Conservation (phyloP, 2,888 invertebrate species). For the Siphonodentalium dalli region DNA sequence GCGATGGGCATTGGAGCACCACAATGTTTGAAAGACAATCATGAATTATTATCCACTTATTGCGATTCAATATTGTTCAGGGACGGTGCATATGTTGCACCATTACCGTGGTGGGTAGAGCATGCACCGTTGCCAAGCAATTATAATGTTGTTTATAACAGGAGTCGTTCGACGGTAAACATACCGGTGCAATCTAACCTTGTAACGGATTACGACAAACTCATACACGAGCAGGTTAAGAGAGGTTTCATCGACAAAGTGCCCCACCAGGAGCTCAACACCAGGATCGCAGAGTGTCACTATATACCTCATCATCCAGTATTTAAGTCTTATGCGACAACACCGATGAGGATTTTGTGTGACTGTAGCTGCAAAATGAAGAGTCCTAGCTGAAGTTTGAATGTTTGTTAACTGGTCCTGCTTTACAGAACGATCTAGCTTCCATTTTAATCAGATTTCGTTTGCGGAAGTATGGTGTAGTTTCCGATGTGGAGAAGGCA, state of each 20-base stretch:
- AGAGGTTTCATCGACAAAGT: constrained; percentile 13
- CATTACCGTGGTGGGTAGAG: constrained; percentile 16
- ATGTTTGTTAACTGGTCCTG: constrained; percentile 18
- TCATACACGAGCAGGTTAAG: constrained; percentile 7
- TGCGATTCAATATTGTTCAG: constrained; percentile 10
- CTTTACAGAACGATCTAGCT: constrained; percentile 22
- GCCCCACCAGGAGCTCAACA: background rate
- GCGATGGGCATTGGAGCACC: too few relatives aligned
- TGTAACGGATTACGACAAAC: too few relatives aligned
- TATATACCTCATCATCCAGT: constrained; percentile 22
- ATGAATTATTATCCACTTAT: too few relatives aligned
- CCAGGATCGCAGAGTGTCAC: background rate
- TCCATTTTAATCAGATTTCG: constrained; percentile 23
- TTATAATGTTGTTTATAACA: background rate
- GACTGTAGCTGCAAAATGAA: constrained; percentile 19
- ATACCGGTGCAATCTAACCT: background rate
- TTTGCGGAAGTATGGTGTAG: too few relatives aligned
- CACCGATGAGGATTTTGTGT: constrained; percentile 21
- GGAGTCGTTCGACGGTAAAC: constrained; percentile 3
- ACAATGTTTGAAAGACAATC: too few relatives aligned
- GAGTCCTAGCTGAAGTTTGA: constrained; percentile 20
- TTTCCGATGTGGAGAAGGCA: too few relatives aligned
- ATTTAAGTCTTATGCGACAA: constrained; percentile 17
- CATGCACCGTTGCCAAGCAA: constrained; percentile 9
- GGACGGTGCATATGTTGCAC: constrained; percentile 6